These are phyloP conservation scores for Pristiophorus japonicus DNA, from an alignment of 2,113 vertebrate species.

Conservation along the genomic window DNA sequence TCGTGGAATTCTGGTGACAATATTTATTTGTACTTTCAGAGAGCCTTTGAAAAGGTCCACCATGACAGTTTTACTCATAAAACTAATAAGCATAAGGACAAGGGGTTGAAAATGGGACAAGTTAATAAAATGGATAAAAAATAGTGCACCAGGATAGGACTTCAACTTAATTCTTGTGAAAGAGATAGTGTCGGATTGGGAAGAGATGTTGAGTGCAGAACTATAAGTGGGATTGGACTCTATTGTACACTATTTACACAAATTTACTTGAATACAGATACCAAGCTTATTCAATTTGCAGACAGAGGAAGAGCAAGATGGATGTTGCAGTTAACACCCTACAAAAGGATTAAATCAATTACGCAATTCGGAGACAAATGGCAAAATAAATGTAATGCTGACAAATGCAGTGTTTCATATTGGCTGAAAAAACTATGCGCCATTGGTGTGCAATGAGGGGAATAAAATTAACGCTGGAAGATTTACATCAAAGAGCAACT, in stretches of 20 bases:
- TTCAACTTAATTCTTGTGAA: neutral
- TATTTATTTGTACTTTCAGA: too few relatives aligned
- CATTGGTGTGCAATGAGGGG: neutral
- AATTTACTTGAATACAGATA: neutral
- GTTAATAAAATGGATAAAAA: neutral
- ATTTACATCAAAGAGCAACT: neutral
- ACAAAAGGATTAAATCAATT: neutral
- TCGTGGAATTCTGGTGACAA: too few relatives aligned
- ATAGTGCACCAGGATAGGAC: neutral
- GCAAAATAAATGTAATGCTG: neutral
- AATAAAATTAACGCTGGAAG: neutral
- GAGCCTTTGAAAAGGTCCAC: too few relatives aligned
- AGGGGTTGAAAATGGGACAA: neutral
- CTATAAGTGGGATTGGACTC: neutral
- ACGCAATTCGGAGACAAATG: neutral
- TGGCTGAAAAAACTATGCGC: neutral
- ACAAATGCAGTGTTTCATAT: neutral
- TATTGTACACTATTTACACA: neutral
- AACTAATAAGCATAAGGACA: neutral
- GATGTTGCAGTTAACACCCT: neutral
- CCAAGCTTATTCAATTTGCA: neutral
- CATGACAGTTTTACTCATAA: too few relatives aligned
- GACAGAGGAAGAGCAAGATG: neutral
- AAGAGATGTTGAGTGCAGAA: neutral
- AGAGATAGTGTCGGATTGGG: neutral